Conservation (phyloP, 35 echinoderm and acorn worm species). For the Lytechinus variegatus region DNA sequence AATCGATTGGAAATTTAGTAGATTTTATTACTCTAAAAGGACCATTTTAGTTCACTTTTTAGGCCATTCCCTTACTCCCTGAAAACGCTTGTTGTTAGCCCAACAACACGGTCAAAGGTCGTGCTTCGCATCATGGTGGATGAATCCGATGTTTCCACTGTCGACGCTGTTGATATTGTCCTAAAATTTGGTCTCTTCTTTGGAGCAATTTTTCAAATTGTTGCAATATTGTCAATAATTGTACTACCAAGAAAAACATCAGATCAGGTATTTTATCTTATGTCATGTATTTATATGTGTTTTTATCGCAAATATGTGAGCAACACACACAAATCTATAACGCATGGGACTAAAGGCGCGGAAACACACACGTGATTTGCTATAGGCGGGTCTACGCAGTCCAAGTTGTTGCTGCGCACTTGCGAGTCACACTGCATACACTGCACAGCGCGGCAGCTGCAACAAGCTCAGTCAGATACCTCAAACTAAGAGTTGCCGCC, state of each 20-base stretch:
- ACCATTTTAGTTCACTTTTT: not conserved
- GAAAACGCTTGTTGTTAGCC: not conserved
- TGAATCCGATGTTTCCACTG: not conserved
- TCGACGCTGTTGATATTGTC: slow-evolving; percentile 46
- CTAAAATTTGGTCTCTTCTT: slow-evolving; percentile 42
- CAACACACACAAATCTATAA: slow-evolving; percentile 45
- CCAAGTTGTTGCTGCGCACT: not conserved
- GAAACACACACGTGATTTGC: slow-evolving; percentile 57
- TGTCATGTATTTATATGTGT: not conserved
- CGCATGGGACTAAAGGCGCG: slow-evolving; percentile 55
- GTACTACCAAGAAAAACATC: slow-evolving; percentile 29
- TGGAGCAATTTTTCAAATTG: slow-evolving; percentile 49
- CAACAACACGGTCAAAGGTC: slow-evolving; percentile 54
- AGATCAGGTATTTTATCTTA: slow-evolving; percentile 27
- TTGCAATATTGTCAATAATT: slow-evolving; percentile 40
- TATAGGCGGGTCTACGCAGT: slow-evolving; percentile 49
- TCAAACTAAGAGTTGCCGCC: too few relatives aligned
- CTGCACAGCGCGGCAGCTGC: not conserved
- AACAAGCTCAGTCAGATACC: not conserved
- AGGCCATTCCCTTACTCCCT: not conserved
- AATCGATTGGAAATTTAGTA: not conserved
- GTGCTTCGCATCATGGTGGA: slow-evolving; percentile 55
- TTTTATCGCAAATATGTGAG: slow-evolving; percentile 33
- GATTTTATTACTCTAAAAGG: not conserved
- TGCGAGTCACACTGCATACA: not conserved